Evolutionary conservation across 2,888 invertebrate genomes (phyloP), one percentile per base, ranked within the genome.

Genomic region (Torymus tubicola): DNA sequence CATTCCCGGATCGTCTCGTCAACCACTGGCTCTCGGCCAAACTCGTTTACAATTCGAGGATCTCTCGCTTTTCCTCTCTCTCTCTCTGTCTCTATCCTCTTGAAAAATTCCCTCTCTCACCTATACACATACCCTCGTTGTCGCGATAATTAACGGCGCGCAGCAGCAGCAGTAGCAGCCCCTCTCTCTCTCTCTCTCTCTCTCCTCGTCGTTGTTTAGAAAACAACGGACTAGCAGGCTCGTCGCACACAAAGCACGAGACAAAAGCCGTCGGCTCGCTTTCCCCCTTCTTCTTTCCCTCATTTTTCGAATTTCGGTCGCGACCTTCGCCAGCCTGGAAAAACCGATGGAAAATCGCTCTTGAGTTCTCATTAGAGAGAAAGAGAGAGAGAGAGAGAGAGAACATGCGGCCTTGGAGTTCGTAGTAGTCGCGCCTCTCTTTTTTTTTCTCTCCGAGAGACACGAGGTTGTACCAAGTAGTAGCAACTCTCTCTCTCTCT

Each of bases 271-370:
- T 42, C 42, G 42, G 42, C 42, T 42, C 42, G 12, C 50, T 12
- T n/a, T 61, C 12, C 74, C 73, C 81, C 83, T 81, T 81, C 84
- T 80, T 73, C 75, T 84, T 80, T 85, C 85, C 31, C 31, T 42
- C 42, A 42, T 84, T 78, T 85, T 85, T 85, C 78, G 83, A 85
- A 86, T 84, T 85, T 87, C 84, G 86, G 84, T 86, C 86, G 84
- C 85, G 86, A 86, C 86, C 87, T 88, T 87, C 85, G 85, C 73
- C 81, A 64, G 81, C 83, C 83, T 85, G 85, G 84, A 86, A 87
- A 31, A 86, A 86, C 85, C 85, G 86, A 88, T 87, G 84, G 87
- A 87, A 87, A 88, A 87, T 87, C 86, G 85, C 86, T 87, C 86
- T 87, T 85, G 86, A 86, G 86, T 86, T 87, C 87, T 89, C 88